Evolutionary conservation across 2,113 vertebrate genomes (phyloP), one percentile per base, ranked within the genome.

Genomic region (Amblyornis subalaris): DNA sequence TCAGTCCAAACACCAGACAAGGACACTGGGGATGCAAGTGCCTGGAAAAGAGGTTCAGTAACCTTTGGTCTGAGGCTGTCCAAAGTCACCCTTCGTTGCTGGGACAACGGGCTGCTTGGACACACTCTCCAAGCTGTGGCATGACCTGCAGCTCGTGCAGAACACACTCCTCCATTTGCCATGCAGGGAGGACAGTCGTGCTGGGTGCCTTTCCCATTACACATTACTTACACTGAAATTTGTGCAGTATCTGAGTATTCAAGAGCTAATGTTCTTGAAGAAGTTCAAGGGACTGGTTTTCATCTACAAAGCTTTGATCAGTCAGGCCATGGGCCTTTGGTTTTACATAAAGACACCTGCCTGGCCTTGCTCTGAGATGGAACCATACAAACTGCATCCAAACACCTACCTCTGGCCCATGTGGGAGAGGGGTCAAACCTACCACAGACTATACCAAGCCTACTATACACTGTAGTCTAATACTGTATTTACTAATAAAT

Each of bases 121-220:
- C 13, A 47, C 4, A 3, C 35, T 76, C 58, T 84, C 28, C 29
- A 60, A 86, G 50, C 31, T 2, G 0, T 14, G 40, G 51, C 11
- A 26, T 0, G 0, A 53, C 35, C 17, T 44, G 45, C 3, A 9
- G 78, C 35, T 83, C 1, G 0, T 3, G 9, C 58, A 60, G 67
- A 79, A 58, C 25, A 36, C 11, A 8, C 7, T 33, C 62, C 47
- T 73, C 54, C n/a, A 4, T 51, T 38, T 71, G 55, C 77, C 53
- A 36, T 2, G 3, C 51, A 42, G 35, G 87, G 42, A 84, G 23
- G 25, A 53, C 9, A 51, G 38, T 1, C 50, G 50, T 31, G 53
- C 16, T 74, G 35, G 7, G 2, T 78, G 57, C 31, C 35, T 47
- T 51, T 67, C 40, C 58, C 18, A 17, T 40, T 24, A 29, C 0